Base-by-base conservation (phyloP, 1,140 invertebrate genomes). In the Ceratosolen solmsi region DNA sequence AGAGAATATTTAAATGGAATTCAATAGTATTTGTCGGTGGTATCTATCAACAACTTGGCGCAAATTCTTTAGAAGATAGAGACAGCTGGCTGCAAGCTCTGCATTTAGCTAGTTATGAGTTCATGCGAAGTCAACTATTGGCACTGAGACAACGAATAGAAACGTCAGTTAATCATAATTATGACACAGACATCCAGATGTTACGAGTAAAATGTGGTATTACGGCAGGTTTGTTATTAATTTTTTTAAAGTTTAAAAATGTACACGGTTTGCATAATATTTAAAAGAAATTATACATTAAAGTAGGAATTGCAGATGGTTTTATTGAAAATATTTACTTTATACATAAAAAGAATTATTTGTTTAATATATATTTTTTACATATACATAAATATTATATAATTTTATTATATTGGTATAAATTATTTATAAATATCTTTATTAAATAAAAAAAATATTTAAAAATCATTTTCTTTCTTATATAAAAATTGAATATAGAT, bases 11-110 rank as follows among this genome's bases (percentile, higher is more conserved):
- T n/a, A n/a, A n/a, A n/a, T n/a, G n/a, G 13, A 46, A 46, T 46
- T 46, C 73, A 80, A 85, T 89, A 97, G 96, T 96, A 15, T 97
- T 96, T 91, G 95, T 96, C 79, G 96, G 96, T 84, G 96, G 96
- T 30, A 88, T 95, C 5, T 94, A 94, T 82, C 96, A 97, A 90
- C 95, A 95, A 84, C 93, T 98, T 85, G 95, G 95, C 25, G 95
- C 97, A 15, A 93, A 93, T 51, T 94, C 95, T n/a, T 95, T 97
- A 87, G 92, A 93, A 49, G 97, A 98, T 82, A 92, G 98, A 27
- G 95, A 96, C 84, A 92, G 94, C 70, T 99, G 98, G 98, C 93
- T 98, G 80, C 94, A 97, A 88, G 94, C 95, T 13, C 94, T 99
- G 75, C 95, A 97, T 86, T 92, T 95, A 80, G 96, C 97, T 2